Evolutionary conservation across 37 sponge, comb jelly and placozoan genomes (phyloP).

Genomic region (Chondrosia reniformis): DNA sequence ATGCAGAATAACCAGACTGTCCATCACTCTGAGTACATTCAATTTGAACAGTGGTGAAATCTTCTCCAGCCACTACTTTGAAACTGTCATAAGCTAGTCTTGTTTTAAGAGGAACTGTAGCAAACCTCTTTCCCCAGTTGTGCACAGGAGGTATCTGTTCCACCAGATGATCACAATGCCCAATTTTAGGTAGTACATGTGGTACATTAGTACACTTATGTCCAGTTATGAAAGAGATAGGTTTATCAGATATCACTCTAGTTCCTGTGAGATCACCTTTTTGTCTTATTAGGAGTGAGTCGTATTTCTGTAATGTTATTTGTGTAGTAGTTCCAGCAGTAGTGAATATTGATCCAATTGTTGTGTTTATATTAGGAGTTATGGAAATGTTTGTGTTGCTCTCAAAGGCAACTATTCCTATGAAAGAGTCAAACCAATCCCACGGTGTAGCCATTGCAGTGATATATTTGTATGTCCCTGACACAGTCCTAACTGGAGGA

Average conservation of each 20-base stretch:
- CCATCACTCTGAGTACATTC: constrained; percentile 14
- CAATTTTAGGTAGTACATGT: background rate
- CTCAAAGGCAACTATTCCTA: constrained; percentile 18
- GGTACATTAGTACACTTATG: constrained; percentile 31
- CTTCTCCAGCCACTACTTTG: constrained; percentile 23
- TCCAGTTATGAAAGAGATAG: constrained; percentile 30
- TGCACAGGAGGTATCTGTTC: constrained; percentile 59
- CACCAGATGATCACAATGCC: constrained; percentile 47
- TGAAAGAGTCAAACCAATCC: constrained; percentile 2
- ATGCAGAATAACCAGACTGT: background rate
- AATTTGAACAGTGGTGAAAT: constrained; percentile 28
- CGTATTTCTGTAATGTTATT: background rate
- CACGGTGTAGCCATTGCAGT: background rate
- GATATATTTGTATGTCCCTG: constrained; percentile 29
- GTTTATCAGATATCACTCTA: constrained; percentile 32
- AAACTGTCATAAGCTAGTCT: constrained; percentile 16
- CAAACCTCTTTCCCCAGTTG: constrained; percentile 52
- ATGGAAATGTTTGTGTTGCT: background rate
- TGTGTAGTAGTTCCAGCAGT: background rate
- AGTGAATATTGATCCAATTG: background rate
- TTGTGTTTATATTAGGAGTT: background rate
- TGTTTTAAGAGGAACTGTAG: constrained; percentile 28
- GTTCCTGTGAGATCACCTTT: constrained; percentile 34
- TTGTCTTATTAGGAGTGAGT: background rate
- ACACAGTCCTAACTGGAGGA: constrained; percentile 13